Base-by-base conservation (phyloP, 2,113 vertebrate species). In the Holacanthus passer region DNA sequence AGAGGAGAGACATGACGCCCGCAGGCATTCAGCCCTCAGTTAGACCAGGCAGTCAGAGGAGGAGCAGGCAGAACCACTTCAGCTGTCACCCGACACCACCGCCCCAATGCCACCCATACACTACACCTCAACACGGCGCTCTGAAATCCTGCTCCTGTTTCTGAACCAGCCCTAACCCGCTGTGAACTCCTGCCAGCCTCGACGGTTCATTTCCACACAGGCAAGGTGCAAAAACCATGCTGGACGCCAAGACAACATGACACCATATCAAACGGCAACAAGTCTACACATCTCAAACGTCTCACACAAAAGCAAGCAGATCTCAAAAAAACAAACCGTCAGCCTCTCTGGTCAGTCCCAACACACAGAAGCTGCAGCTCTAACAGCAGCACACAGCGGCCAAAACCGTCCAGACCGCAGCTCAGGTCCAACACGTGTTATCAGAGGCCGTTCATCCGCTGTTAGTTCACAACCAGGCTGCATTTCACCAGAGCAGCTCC, bases 1-100 rank as follows among this genome's bases (percentile, higher is more conserved):
- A 95, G 87, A 94, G 90, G 88, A 80, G 60, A 92, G 63, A 94
- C 52, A 84, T 13, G 70, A 58, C 16, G 73, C 91, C 90, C 88
- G 81, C 70, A 65, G 79, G 88, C 81, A 63, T 82, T 87, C 89
- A 91, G 82, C 48, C 50, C 68, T 50, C 70, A 16, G 84, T 81
- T 66, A 47, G 58, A 77, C n/a, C 27, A 4, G 24, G 6, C 24
- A 56, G 59, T 64, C 47, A 37, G 27, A 70, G 73, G 68, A 75
- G 69, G 55, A 76, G 52, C 76, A 79, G 85, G 71, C 79, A 81
- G 50, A 77, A 78, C 69, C 84, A 52, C 50, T 67, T 41, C 27
- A 67, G n/a, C 70, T 50, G 72, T 72, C 37, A 47, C 39, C 86
- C 43, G 50, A 77, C 68, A 64, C 75, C 70, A 47, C 64, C 13